phyloP scores from a whole-genome alignment of 2,797 vertebrate species.

The Microchirus variegatus region DNA sequence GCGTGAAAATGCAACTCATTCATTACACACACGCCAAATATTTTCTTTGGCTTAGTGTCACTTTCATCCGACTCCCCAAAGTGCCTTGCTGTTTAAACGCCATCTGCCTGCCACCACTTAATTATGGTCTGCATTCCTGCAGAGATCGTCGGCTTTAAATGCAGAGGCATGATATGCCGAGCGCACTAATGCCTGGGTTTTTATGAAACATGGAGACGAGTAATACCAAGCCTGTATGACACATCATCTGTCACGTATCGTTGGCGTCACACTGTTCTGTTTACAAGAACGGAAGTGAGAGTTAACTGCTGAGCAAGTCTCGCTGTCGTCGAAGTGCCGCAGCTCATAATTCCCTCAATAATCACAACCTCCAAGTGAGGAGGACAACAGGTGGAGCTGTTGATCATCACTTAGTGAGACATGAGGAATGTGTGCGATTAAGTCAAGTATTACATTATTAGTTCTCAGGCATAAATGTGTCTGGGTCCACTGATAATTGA shows the following conservation, averaged over 20 bases:
- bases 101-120: slow-evolving; percentile 61
- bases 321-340: slow-evolving; percentile 4
- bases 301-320: slow-evolving; percentile 40
- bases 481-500: slow-evolving; percentile 3
- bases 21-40: slow-evolving; percentile 15
- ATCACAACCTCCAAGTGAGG: slow-evolving; percentile 19
- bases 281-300: slow-evolving; percentile 35
- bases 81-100: slow-evolving; percentile 51
- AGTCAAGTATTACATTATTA: slow-evolving; percentile 7
- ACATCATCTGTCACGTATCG: slow-evolving; percentile 48
- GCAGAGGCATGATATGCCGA: slow-evolving; percentile 37
- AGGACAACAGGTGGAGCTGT: slow-evolving; percentile 35
- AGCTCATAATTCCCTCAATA: slow-evolving; percentile 29
- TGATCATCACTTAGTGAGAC: slow-evolving; percentile 1
- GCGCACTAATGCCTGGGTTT: slow-evolving; percentile 49
- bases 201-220: slow-evolving; percentile 46
- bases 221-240: slow-evolving; percentile 35
- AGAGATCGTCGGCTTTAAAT: slow-evolving; percentile 56
- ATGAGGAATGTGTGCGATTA: slow-evolving; percentile 3
- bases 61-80: slow-evolving; percentile 43
- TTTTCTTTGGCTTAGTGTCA: slow-evolving; percentile 50
- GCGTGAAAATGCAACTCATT: slow-evolving; percentile 7
- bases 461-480: slow-evolving; percentile 6
- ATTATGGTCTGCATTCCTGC: slow-evolving; percentile 65
- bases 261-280: slow-evolving; percentile 35